Percentiles rank a stretch among this genome's conserved stretches.
Evolutionary conservation across 2,113 vertebrate genomes (phyloP).

Genomic region (Lagopus leucura): DNA sequence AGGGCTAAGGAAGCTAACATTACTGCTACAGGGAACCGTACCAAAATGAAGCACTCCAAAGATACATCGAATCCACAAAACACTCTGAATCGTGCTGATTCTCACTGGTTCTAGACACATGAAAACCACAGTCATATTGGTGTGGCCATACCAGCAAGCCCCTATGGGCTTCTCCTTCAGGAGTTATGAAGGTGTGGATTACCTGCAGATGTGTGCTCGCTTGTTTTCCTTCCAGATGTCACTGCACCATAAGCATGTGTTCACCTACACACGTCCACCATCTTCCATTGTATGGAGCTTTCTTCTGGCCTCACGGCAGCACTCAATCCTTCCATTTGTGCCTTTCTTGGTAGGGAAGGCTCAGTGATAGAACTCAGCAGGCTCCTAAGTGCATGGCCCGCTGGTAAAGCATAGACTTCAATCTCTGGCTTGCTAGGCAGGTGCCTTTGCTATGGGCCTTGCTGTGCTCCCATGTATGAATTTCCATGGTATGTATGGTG

Average conservation of each 20-base stretch:
- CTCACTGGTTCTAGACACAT: background rate
- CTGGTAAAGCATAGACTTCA: rapidly evolving
- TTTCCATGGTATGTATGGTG: rapidly evolving
- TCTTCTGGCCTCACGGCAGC: background rate
- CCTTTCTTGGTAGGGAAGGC: rapidly evolving
- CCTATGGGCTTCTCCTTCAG: background rate
- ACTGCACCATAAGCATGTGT: background rate
- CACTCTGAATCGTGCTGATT: background rate
- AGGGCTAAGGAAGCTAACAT: background rate
- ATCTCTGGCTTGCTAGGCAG: background rate
- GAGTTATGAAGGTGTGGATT: background rate
- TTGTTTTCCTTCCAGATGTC: background rate
- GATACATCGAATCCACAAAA: background rate
- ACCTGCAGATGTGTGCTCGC: background rate
- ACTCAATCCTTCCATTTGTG: background rate
- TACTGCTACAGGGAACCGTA: background rate
- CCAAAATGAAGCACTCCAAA: background rate
- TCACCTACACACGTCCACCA: rapidly evolving
- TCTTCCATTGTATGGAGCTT: rapidly evolving
- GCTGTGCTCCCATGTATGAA: rapidly evolving
- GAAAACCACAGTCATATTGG: background rate
- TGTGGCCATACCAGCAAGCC: background rate
- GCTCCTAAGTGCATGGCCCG: rapidly evolving
- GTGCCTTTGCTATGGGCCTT: background rate
- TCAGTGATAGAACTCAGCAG: background rate